Evolutionary conservation across 2,113 vertebrate genomes (phyloP).

Genomic region (Pipa parva): DNA sequence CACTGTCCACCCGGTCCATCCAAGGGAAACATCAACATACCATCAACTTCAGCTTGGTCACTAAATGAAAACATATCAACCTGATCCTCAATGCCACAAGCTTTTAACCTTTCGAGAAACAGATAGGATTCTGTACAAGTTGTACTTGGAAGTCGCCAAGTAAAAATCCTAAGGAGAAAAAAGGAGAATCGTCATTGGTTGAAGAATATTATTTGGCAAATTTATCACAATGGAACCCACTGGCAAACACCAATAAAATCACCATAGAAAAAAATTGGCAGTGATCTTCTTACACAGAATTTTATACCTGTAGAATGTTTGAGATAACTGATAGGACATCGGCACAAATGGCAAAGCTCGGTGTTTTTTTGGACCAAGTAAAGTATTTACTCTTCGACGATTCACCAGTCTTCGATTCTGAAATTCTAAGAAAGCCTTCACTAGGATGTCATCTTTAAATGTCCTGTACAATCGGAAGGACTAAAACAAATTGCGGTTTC

Average conservation of each 20-base stretch:
- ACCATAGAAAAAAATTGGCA: no score
- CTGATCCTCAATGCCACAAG: conserved; percentile 55
- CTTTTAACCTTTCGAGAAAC: conserved; percentile 67
- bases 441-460: conserved; percentile 77
- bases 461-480: conserved; percentile 83
- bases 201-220: no score
- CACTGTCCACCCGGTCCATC: conserved; percentile 83
- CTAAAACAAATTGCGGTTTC: no score
- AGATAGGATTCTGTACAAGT: conserved; percentile 76
- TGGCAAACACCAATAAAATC: no score
- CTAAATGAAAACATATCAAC: conserved; percentile 63
- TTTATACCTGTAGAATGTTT: conserved; percentile 84
- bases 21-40: conserved; percentile 70
- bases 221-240: no score
- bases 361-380: conserved; percentile 79
- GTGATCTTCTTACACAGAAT: no score
- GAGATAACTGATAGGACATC: conserved; percentile 96
- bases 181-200: no score
- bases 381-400: conserved; percentile 75
- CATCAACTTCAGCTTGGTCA: conserved; percentile 54
- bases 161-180: conserved; percentile 71
- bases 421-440: conserved; percentile 76
- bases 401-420: conserved; percentile 83
- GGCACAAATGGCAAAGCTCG: conserved; percentile 84
- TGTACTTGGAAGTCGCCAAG: conserved; percentile 80